phyloP scores from a whole-genome alignment of 2,888 invertebrate genomes.

The Gortyna flavago region DNA sequence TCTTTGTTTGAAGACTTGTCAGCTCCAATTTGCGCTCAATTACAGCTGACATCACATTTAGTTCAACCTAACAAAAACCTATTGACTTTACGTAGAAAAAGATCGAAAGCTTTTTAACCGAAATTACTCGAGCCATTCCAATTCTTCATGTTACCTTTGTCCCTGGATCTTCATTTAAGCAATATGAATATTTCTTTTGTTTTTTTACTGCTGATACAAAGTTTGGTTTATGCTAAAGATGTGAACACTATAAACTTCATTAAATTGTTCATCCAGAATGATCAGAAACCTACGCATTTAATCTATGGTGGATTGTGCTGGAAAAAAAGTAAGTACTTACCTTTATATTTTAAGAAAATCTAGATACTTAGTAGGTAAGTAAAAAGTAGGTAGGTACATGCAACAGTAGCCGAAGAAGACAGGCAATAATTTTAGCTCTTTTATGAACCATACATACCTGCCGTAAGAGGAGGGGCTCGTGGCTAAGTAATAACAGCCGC shows the following conservation, averaged over 20 bases:
- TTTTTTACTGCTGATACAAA: conserved; percentile 29
- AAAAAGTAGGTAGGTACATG: not conserved
- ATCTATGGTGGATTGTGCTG: conserved; percentile 75
- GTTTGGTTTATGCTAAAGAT: conserved; percentile 52
- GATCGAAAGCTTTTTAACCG: not conserved
- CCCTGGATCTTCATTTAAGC: not conserved
- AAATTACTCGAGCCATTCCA: not conserved
- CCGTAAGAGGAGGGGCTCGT: too few relatives aligned
- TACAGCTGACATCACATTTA: conserved; percentile 44
- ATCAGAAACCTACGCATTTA: conserved; percentile 75
- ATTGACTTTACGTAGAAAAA: conserved; percentile 35
- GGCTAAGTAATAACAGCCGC: too few relatives aligned
- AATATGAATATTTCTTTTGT: conserved; percentile 37
- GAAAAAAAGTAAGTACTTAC: conserved; percentile 72
- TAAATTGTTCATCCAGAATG: conserved; percentile 74
- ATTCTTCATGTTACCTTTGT: conserved; percentile 8
- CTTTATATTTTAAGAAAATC: not conserved
- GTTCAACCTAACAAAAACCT: conserved; percentile 21
- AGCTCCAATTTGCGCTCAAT: conserved; percentile 39
- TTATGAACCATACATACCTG: not conserved
- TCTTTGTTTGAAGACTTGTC: conserved; percentile 48
- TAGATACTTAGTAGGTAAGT: not conserved
- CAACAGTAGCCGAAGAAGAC: not conserved
- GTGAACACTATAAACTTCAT: conserved; percentile 68
- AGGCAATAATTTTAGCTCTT: not conserved